phyloP scores from a whole-genome alignment of 2,888 invertebrate genomes.

The Isotomurus palustris region DNA sequence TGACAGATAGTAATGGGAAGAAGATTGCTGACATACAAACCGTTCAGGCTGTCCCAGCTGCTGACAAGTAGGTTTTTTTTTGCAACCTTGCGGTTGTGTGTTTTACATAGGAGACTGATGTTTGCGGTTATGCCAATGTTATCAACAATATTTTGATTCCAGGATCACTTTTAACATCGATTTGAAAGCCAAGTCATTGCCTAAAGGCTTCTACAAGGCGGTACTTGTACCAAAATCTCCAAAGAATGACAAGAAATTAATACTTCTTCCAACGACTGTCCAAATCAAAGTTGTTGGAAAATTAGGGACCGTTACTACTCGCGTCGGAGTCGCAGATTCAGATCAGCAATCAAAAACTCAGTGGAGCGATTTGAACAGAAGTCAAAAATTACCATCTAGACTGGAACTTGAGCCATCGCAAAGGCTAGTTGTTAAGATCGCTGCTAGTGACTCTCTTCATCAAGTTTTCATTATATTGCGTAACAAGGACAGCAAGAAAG shows the following conservation, averaged over 20 bases:
- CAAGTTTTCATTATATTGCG: conserved; percentile 81
- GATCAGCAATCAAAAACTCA: conserved; percentile 59
- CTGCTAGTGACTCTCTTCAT: conserved; percentile 56
- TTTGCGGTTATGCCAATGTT: not conserved
- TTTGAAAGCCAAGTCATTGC: conserved; percentile 67
- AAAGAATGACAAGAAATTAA: conserved; percentile 36
- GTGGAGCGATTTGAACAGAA: conserved; percentile 57
- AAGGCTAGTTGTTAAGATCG: conserved; percentile 57
- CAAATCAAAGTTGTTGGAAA: conserved; percentile 68
- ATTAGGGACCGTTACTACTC: conserved; percentile 69
- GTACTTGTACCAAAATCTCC: conserved; percentile 31
- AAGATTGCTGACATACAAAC: conserved; percentile 36
- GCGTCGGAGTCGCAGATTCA: conserved; percentile 82
- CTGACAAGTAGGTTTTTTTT: conserved; percentile 31
- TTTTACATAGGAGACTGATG: not conserved
- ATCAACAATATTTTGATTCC: conserved; percentile 7
- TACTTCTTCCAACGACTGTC: conserved; percentile 51
- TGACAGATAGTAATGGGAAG: conserved; percentile 25
- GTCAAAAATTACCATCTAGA: conserved; percentile 62
- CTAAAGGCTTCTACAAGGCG: conserved; percentile 75
- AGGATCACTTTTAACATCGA: conserved; percentile 71
- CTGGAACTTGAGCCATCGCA: conserved; percentile 81
- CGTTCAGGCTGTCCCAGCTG: conserved; percentile 34
- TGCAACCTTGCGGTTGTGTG: not conserved
- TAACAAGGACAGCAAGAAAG: conserved; percentile 63